Evolutionary conservation across 2,113 vertebrate species (phyloP), one percentile per base, ranked within the genome.

Genomic region (Sander vitreus): DNA sequence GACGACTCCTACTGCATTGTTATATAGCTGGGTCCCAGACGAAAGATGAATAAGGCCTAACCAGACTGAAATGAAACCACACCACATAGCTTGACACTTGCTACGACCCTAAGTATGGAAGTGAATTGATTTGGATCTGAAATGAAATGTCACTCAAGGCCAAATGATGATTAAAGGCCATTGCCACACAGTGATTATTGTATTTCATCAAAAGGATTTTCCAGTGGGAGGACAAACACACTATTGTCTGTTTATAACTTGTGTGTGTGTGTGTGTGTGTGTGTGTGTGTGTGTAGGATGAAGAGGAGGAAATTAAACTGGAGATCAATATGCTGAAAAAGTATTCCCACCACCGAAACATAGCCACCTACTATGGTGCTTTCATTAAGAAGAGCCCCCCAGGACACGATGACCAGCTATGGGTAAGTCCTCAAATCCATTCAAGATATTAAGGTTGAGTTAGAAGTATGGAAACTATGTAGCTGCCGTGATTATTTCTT

Each of bases 311-410:
- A 95, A 97, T 98, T 87, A 97, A 98, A 90, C 92, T 97, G 92
- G 97, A 98, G 95, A 97, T 98, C 88, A 98, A 97, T 69, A 97
- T 98, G 96, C 92, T 98, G 36, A 98, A 97, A 91, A 98, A 98
- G 88, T 98, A 97, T 73, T 98, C 97, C 80, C 97, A 97, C 89
- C 97, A 98, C 91, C 94, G 96, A 80, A 98, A 98, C 88, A 94
- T 94, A 45, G 93, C 93, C 67, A 94, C 93, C 8, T 94, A 94
- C 80, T 94, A 94, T 2, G 93, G 93, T 1, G 93, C 93, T 54
- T 94, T 94, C 72, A 94, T 94, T 75, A 94, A 94, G 72, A 94
- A 94, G 72, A 94, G 92, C 78, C 93, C 93, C 33, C 92, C 92
- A 0, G 93, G 93, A 67, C 93, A 94, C 54, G 94, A 95, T n/a